Evolutionary conservation across 2,888 invertebrate species (phyloP).

Genomic region (Ophioninae sp.): DNA sequence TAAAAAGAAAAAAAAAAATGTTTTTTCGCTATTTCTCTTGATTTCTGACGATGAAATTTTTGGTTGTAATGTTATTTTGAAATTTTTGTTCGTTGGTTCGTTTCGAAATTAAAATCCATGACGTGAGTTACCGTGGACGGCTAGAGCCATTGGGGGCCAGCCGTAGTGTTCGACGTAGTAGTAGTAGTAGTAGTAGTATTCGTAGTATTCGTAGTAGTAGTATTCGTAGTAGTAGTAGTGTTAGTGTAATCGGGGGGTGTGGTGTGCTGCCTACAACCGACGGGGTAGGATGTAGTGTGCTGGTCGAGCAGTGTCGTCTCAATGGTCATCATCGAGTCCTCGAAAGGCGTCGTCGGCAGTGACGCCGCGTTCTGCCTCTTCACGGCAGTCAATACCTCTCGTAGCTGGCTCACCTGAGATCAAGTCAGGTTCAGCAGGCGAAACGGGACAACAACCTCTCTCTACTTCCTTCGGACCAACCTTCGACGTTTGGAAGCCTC

Average conservation of each 20-base stretch:
- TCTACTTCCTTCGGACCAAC: no score
- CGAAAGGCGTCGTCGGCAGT: constrained; percentile 77
- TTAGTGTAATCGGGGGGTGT: constrained; percentile 81
- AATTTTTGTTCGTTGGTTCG: constrained; percentile 49
- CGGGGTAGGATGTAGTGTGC: constrained; percentile 79
- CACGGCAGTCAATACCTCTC: constrained; percentile 80
- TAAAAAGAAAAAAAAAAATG: no score
- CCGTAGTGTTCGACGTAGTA: constrained; percentile 74
- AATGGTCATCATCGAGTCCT: constrained; percentile 79
- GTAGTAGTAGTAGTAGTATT: constrained; percentile 53
- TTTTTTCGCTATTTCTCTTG: no score
- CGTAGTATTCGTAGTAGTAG: constrained; percentile 45
- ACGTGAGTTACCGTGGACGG: constrained; percentile 81
- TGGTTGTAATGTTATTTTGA: not conserved
- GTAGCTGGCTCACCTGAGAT: constrained; percentile 81
- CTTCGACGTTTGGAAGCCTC: no score
- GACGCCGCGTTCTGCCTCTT: constrained; percentile 78
- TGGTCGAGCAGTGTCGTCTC: constrained; percentile 80
- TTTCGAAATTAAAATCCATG: constrained; percentile 79
- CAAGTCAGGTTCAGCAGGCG: constrained; percentile 73
- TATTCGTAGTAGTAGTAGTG: constrained; percentile 73
- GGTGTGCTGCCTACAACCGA: constrained; percentile 80
- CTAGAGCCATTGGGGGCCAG: constrained; percentile 81
- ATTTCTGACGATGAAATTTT: not conserved
- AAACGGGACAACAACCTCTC: constrained; percentile 56